A percentile compares a stretch with the other conserved stretches of the same genome.
phyloP scores from a whole-genome alignment of 1,140 invertebrate species.

The Drosophila sechellia region DNA sequence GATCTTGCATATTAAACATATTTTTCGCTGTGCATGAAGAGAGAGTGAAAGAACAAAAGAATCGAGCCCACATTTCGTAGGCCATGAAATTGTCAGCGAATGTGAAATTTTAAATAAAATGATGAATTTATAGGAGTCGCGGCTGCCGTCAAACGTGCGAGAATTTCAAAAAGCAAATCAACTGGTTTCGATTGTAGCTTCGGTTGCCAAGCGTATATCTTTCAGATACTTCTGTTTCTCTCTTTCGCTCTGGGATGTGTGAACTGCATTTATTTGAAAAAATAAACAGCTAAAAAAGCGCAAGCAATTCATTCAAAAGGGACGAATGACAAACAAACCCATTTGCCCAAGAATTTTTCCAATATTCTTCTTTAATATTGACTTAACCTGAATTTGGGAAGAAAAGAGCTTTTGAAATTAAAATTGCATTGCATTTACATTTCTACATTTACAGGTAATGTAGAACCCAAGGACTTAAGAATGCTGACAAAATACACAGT shows the following conservation, averaged over 20 bases:
- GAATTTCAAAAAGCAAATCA: slow-evolving; percentile 64
- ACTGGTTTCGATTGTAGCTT: slow-evolving; percentile 32
- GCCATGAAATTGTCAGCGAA: slow-evolving; percentile 78
- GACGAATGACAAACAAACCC: slow-evolving; percentile 51
- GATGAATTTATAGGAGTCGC: slow-evolving; percentile 72
- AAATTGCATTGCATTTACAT: slow-evolving; percentile 23
- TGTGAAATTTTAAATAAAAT: slow-evolving; percentile 83
- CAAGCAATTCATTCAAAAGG: slow-evolving; percentile 26
- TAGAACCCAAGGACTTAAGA: slow-evolving; percentile 61
- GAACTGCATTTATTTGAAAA: slow-evolving; percentile 57
- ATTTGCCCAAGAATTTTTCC: slow-evolving; percentile 40
- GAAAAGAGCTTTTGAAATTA: background rate
- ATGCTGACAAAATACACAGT: slow-evolving; percentile 58
- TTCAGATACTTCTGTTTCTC: slow-evolving; percentile 29
- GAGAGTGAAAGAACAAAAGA: slow-evolving; percentile 69
- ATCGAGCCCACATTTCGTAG: slow-evolving; percentile 64
- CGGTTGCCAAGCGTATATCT: slow-evolving; percentile 53
- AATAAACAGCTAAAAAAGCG: slow-evolving; percentile 36
- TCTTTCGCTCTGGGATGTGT: slow-evolving; percentile 10
- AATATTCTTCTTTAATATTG: slow-evolving; percentile 35
- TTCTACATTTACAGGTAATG: slow-evolving; percentile 14
- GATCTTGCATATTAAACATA: background rate
- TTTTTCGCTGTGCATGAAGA: slow-evolving; percentile 4
- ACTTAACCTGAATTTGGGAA: slow-evolving; percentile 44
- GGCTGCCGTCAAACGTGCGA: slow-evolving; percentile 62